These are phyloP conservation scores for Drosophila repleta DNA, from an alignment of 1,140 invertebrate genomes.

Conservation along the genomic window DNA sequence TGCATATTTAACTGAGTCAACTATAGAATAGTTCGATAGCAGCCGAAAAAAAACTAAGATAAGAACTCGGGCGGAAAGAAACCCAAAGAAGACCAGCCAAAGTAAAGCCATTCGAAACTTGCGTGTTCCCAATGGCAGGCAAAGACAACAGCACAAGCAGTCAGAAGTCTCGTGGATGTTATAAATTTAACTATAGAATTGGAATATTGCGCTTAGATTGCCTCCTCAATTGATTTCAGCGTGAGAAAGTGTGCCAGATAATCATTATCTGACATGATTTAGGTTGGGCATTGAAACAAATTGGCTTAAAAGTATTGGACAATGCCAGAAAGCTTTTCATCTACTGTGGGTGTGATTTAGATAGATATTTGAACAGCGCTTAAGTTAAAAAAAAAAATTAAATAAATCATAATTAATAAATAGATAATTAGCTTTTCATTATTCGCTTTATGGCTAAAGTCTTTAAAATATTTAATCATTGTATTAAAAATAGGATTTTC, in stretches of 20 bases:
- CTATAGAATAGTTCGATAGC: constrained; percentile 62
- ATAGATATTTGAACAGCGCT: no score
- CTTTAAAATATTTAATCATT: no score
- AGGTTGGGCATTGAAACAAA: neutral
- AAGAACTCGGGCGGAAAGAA: constrained; percentile 48
- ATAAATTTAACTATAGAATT: neutral
- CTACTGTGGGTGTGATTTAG: no score
- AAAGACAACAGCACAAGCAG: neutral
- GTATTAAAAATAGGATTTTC: no score
- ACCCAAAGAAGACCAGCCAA: constrained; percentile 40
- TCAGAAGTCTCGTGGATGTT: neutral
- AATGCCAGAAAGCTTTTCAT: no score
- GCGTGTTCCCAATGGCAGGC: constrained; percentile 47
- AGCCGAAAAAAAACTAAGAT: constrained; percentile 59
- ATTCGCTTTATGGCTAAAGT: no score
- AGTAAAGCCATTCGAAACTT: constrained; percentile 51
- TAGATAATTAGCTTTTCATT: no score
- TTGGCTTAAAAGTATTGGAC: neutral
- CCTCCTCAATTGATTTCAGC: neutral
- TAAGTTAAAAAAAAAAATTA: no score
- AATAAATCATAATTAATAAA: no score
- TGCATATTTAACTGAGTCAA: constrained; percentile 70
- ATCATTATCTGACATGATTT: neutral
- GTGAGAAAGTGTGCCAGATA: neutral
- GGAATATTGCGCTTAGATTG: neutral